Evolutionary conservation across 2,797 vertebrate species (phyloP), one percentile per base, ranked within the genome.

Genomic region (Melanotaenia nigrans): DNA sequence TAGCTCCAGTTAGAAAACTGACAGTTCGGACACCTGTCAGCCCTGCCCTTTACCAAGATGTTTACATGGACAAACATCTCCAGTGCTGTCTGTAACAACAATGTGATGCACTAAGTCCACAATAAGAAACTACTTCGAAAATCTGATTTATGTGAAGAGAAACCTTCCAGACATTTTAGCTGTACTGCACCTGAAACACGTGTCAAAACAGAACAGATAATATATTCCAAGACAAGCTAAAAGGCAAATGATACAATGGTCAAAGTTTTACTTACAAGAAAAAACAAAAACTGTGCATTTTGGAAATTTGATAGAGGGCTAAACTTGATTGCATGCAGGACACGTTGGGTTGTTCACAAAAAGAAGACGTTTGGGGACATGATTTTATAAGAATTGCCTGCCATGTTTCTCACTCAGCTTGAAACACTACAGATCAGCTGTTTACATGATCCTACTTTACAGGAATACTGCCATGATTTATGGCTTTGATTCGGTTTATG

Each of bases 391-490:
- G 14, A 73, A 60, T 54, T 20, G 32, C 71, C 51, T 67, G 66
- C 66, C 56, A 70, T 40, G 75, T 79, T 79, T 85, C 76, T 61
- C 25, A 70, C 72, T 72, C 57, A 65, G 82, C 78, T 63, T 64
- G 61, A 77, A 79, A 70, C 40, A 53, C 32, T 66, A 65, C 49
- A 76, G 40, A 77, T 61, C 2, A 38, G 54, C 64, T 81, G 81
- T 79, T 60, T 78, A 18, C 69, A 81, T 70, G 75, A 71, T 76
- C 57, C 61, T 77, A 68, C 53, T 68, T 64, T 25, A 55, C 63
- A 63, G 53, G 73, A 76, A 79, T 10, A 18, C 61, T 32, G 58
- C 70, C 62, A 14, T 88, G 76, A 90, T 81, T 85, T 85, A 87
- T 84, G 40, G 71, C 67, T 83, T 82, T 79, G 79, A 90, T 78